A percentile compares a stretch with the other conserved stretches of the same genome.
Conservation (phyloP, 2,797 vertebrate species). For the Poeciliopsis gracilis region DNA sequence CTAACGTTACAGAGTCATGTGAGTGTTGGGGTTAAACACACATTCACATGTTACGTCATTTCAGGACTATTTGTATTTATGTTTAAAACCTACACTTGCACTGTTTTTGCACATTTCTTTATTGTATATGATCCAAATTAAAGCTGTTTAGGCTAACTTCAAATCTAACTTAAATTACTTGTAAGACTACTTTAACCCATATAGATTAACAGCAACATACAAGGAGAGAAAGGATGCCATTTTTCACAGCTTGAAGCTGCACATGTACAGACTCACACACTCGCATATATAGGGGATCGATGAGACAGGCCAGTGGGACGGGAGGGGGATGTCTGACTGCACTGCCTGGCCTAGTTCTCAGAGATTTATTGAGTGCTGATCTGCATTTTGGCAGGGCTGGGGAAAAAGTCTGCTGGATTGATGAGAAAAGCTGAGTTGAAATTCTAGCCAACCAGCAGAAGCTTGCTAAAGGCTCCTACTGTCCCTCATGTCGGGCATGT, state of each 20-base stretch:
- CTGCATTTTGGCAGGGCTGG: conserved; percentile 69
- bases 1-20: conserved; percentile 40
- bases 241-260: conserved; percentile 16
- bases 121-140: not conserved
- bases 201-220: conserved; percentile 46
- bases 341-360: conserved; percentile 77
- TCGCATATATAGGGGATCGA: conserved; percentile 55
- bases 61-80: conserved; percentile 12
- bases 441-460: conserved; percentile 60
- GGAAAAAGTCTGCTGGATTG: conserved; percentile 73
- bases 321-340: conserved; percentile 58
- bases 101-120: not conserved
- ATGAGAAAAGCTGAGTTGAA: conserved; percentile 73
- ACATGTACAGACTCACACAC: conserved; percentile 39
- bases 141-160: conserved; percentile 3
- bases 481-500: conserved; percentile 49
- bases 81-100: not conserved
- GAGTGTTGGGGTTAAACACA: conserved; percentile 12
- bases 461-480: conserved; percentile 49
- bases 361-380: conserved; percentile 78
- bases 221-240: conserved; percentile 7
- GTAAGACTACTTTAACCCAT: not conserved
- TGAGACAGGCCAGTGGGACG: conserved; percentile 37
- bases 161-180: conserved; percentile 12
- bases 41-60: conserved; percentile 18